Percentiles rank a stretch among this genome's conserved stretches.
phyloP scores from a whole-genome alignment of 1,140 invertebrate genomes.

The Listronotus bonariensis region DNA sequence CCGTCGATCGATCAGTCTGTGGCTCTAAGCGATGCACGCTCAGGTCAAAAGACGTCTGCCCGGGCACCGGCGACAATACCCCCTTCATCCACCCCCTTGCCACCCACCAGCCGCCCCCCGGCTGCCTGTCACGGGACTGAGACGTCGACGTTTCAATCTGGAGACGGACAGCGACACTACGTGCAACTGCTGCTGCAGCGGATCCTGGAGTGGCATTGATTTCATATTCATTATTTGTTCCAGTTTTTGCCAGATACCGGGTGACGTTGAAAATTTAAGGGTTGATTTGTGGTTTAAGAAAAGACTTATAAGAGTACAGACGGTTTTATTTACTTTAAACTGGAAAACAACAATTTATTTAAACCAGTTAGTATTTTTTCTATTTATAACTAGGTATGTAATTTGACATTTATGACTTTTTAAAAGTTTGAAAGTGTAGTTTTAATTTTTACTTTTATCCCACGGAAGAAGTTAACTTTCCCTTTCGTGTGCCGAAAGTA shows the following conservation, averaged over 20 bases:
- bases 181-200: conserved; percentile 12
- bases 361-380: too few species aligned
- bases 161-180: conserved; percentile 15
- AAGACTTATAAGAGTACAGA: too few species aligned
- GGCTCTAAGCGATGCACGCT: conserved; percentile 56
- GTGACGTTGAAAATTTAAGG: background rate
- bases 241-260: conserved; percentile 8
- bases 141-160: conserved; percentile 31
- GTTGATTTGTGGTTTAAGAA: background rate
- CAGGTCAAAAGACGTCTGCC: conserved; percentile 58
- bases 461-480: too few species aligned
- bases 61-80: conserved; percentile 50
- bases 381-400: too few species aligned
- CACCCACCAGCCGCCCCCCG: conserved; percentile 3
- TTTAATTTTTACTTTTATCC: too few species aligned
- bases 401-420: too few species aligned
- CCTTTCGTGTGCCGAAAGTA: too few species aligned
- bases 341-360: too few species aligned
- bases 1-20: conserved; percentile 57
- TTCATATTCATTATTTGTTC: conserved; percentile 20
- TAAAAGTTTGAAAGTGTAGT: too few species aligned
- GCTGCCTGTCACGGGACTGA: conserved; percentile 35
- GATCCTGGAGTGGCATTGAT: conserved; percentile 26
- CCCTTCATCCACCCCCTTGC: conserved; percentile 5
- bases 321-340: too few species aligned